Evolutionary conservation across 2,797 vertebrate genomes (phyloP), one percentile per base, ranked within the genome.

Genomic region (Xyrichtys novacula): DNA sequence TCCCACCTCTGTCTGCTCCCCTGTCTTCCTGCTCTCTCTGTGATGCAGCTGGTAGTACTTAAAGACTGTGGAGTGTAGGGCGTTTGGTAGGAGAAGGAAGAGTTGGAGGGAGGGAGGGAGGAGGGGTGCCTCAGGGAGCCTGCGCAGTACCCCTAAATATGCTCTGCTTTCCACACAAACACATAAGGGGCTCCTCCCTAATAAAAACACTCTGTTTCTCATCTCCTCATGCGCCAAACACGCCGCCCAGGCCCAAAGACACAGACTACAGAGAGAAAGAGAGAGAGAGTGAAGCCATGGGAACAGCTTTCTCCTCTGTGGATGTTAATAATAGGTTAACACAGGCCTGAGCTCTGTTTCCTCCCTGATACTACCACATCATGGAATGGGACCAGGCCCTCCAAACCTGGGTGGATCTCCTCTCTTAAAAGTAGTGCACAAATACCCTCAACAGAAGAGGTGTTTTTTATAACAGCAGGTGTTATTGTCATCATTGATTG

Each of bases 21-120:
- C 68, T 65, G 55, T 78, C 65, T 65, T 79, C 70, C 80, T 82
- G 75, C 61, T 85, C 52, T 63, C 73, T 83, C 68, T 61, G 76
- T 71, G 75, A 83, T 85, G 88, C 93, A 95, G 93, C 94, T 95
- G 93, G 92, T 92, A 90, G 89, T 89, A 92, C 88, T 94, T 95
- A 94, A 78, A 80, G 85, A n/a, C n/a, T 77, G 78, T 84, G 74
- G 84, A 83, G 86, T 84, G 84, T 62, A 66, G 81, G 85, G 80
- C 55, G 80, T 85, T 85, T 48, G 74, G 81, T 72, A 76, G 76
- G 84, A 69, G 84, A 54, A 67, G 77, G 19, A 58, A 70, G 17
- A 29, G 53, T 8, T 26, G 52, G 20, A 25, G 39, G 6, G 53
- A 6, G 7, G 52, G 19, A 26, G 32, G 60, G 16, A 15, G 20